Evolutionary conservation across 2,888 invertebrate species (phyloP).

Genomic region (Andricus curvator): DNA sequence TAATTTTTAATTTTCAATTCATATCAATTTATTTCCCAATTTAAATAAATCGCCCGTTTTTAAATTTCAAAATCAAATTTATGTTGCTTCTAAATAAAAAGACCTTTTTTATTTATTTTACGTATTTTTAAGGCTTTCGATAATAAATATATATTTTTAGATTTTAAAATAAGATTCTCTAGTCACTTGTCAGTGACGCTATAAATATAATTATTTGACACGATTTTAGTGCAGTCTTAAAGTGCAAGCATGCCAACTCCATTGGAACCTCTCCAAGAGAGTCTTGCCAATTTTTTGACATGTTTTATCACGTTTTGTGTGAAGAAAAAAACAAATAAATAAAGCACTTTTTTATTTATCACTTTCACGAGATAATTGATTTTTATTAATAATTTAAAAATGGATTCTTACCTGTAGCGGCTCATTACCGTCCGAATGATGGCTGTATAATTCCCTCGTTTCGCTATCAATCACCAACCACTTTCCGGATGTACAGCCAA

Average conservation of each 20-base stretch:
- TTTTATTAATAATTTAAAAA: neutral
- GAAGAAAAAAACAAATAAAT: neutral
- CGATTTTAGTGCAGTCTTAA: neutral
- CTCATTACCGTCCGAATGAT: conserved; percentile 85
- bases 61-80: no score
- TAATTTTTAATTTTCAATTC: neutral
- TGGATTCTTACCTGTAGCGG: conserved; percentile 78
- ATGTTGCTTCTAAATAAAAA: neutral
- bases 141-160: neutral
- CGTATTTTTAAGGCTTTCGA: neutral
- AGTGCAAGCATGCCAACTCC: neutral
- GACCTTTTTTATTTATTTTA: neutral
- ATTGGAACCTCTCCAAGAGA: conserved; percentile 17
- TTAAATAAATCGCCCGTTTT: no score
- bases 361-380: neutral
- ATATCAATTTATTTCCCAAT: no score
- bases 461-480: conserved; percentile 92
- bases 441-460: conserved; percentile 85
- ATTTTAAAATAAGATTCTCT: neutral
- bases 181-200: neutral
- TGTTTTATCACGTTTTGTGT: neutral
- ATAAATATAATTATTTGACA: neutral
- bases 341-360: neutral
- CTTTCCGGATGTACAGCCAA: conserved; percentile 88
- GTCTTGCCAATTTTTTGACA: conserved; percentile 10